Evolutionary conservation across 2,888 invertebrate genomes (phyloP), one percentile per base, ranked within the genome.

Genomic region (Carabus problematicus): DNA sequence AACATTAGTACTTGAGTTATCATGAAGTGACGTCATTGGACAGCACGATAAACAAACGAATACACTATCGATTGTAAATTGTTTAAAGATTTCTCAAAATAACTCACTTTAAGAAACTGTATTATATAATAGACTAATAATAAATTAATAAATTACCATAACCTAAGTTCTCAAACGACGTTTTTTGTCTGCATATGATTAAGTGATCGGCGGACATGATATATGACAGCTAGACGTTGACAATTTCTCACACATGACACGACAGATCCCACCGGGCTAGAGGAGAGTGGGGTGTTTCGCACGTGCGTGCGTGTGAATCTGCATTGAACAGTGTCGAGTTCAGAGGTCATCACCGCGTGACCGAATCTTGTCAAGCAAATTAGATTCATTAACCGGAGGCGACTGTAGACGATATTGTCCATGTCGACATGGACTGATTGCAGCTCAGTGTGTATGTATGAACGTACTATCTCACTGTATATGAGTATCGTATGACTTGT

Each of bases 341-440:
- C 60, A 67, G 29, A 60, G 67, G 67, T 60, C 60, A 60, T 52
- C 16, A 43, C 43, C 29, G 43, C 45, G 29, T 64, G 64, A 64
- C 55, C 54, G 59, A 60, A 67, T 52, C 67, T 67, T 52, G 67
- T 67, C 67, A 49, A 67, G 67, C 52, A 55, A 60, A 67, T 67
- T 67, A 67, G 60, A 67, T 49, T 67, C 42, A 55, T 67, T 67
- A 60, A 64, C 12, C 14, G n/a, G 49, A 40, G 19, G 49, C 11
- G 59, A 40, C 43, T 9, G 39, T 60, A 47, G 66, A 59, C 52
- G 59, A 52, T 40, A 16, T 18, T 11, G 19, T 52, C n/a, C 52
- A 40, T 12, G 40, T 56, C 39, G 29, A 8, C 12, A 39, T n/a
- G n/a, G 56, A 18, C 8, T 16, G 14, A 6, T 3, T 16, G 3